Conservation (phyloP, 1,140 invertebrate species). For the Semibalanus balanoides region DNA sequence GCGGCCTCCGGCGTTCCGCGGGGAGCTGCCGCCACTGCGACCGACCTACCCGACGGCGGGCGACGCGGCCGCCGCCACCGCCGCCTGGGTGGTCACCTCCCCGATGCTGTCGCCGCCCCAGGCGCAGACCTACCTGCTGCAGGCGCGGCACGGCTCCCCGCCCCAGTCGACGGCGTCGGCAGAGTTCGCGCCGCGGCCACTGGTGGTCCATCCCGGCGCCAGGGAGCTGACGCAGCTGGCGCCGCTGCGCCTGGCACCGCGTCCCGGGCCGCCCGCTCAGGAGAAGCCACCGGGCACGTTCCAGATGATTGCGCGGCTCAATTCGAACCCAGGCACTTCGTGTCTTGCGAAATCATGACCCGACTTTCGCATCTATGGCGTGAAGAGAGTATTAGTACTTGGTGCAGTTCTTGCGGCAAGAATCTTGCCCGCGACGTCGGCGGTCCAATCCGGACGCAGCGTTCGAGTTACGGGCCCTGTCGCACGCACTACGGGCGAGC, state of each 20-base stretch:
- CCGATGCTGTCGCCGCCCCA: not conserved
- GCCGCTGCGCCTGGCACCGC: not conserved
- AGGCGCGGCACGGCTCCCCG: not conserved
- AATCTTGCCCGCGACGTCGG: slow-evolving; percentile 93
- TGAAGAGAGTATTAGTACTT: slow-evolving; percentile 77
- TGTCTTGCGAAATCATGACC: too few species aligned
- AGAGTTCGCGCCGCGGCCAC: not conserved
- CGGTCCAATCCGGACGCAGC: slow-evolving; percentile 90
- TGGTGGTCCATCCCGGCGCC: not conserved
- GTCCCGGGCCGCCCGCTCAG: not conserved
- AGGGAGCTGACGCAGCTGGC: not conserved
- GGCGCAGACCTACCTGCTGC: not conserved
- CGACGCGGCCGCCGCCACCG: too few species aligned
- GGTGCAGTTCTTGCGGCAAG: slow-evolving; percentile 97
- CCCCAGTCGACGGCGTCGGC: too few species aligned
- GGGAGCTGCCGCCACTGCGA: not conserved
- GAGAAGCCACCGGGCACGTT: not conserved
- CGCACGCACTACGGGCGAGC: slow-evolving; percentile 96
- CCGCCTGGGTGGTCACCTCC: not conserved
- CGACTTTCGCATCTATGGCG: slow-evolving; percentile 8
- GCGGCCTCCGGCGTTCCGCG: not conserved
- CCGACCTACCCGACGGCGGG: not conserved
- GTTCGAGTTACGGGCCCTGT: too few species aligned
- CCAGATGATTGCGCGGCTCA: not conserved
- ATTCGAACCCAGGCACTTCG: not conserved